These are phyloP conservation scores for Naso thynnoides DNA, from an alignment of 2,797 vertebrate genomes.

Conservation along the genomic window DNA sequence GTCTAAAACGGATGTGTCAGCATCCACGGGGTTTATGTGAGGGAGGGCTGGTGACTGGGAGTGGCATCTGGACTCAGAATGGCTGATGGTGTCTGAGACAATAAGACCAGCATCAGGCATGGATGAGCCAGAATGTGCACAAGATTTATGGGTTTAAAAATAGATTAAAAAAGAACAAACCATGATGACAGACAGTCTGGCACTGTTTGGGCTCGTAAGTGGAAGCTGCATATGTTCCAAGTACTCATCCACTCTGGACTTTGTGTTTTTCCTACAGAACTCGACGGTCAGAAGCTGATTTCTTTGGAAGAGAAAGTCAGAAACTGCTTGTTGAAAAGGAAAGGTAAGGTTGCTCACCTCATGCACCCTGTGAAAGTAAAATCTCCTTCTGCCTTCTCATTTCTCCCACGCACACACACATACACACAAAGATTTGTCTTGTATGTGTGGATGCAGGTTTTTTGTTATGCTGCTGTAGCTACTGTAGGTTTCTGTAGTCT, in stretches of 20 bases:
- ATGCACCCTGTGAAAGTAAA: constrained; percentile 31
- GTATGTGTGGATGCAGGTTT: background rate
- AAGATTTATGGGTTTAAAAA: constrained; percentile 11
- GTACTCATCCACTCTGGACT: constrained; percentile 57
- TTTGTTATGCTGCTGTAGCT: too few species aligned
- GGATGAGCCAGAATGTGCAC: constrained; percentile 32
- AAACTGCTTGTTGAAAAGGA: constrained; percentile 51
- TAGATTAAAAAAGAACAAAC: constrained; percentile 7
- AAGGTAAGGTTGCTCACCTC: constrained; percentile 67
- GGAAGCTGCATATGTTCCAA: constrained; percentile 39
- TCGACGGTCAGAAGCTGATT: constrained; percentile 52
- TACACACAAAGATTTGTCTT: background rate
- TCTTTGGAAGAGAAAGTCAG: constrained; percentile 61
- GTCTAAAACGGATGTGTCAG: constrained; percentile 57
- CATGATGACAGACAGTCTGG: constrained; percentile 1
- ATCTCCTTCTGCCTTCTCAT: constrained; percentile 1
- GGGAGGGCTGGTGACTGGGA: constrained; percentile 40
- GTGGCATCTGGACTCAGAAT: constrained; percentile 53
- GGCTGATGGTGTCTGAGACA: constrained; percentile 32
- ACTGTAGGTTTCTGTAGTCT: too few species aligned
- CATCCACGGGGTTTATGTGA: constrained; percentile 32
- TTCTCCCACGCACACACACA: too few species aligned
- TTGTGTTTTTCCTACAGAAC: constrained; percentile 67
- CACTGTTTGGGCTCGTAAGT: constrained; percentile 35
- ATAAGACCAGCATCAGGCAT: constrained; percentile 15